Evolutionary conservation across 2,113 vertebrate species (phyloP).

Genomic region (Pedetes capensis): DNA sequence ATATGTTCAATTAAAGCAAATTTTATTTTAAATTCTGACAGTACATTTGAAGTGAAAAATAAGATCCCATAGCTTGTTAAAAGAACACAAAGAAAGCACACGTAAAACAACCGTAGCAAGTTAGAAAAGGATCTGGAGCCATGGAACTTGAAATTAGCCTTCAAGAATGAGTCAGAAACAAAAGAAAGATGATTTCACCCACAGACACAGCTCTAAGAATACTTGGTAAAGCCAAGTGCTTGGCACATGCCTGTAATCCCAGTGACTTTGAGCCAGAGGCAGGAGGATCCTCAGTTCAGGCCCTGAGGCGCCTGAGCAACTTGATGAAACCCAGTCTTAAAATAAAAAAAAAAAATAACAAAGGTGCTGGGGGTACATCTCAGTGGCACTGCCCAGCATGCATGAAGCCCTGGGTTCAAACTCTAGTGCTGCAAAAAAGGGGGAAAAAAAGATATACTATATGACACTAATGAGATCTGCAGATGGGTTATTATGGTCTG

Average conservation of each 20-base stretch:
- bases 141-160: neutral
- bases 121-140: neutral
- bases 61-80: neutral
- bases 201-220: neutral
- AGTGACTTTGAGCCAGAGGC: no score
- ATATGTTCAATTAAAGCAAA: neutral
- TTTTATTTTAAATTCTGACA: slow-evolving; percentile 13
- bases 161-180: neutral
- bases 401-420: no score
- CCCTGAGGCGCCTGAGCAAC: no score
- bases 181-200: neutral
- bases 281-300: no score
- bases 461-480: neutral
- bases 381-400: no score
- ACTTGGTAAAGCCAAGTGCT: no score
- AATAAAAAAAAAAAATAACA: no score
- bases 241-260: no score
- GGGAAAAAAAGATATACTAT: no score
- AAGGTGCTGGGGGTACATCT: no score
- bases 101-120: neutral
- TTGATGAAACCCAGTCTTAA: no score
- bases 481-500: neutral
- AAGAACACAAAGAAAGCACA: neutral
- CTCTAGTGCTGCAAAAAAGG: no score
- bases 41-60: neutral